These are phyloP conservation scores for Tenthredo distinguenda DNA, from an alignment of 2,888 invertebrate species.

Conservation along the genomic window DNA sequence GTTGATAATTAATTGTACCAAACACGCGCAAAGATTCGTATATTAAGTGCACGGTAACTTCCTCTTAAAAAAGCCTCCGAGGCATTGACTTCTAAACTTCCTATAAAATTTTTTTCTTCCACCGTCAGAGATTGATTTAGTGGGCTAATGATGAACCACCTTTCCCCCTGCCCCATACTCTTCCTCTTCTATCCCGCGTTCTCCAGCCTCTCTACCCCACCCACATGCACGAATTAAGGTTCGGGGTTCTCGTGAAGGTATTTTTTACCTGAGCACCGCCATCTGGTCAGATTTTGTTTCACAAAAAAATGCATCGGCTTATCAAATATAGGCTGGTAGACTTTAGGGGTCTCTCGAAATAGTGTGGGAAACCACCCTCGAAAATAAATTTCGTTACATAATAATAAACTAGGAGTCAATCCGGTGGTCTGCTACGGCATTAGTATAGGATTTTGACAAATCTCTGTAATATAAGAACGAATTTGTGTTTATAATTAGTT, in stretches of 20 bases:
- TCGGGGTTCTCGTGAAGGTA: constrained; percentile 61
- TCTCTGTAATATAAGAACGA: background rate
- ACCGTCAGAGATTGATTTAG: constrained; percentile 70
- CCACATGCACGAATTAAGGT: constrained; percentile 52
- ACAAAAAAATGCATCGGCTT: constrained; percentile 64
- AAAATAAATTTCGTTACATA: constrained; percentile 39
- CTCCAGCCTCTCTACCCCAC: constrained; percentile 55
- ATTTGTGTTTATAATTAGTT: constrained; percentile 16
- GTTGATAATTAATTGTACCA: constrained; percentile 51
- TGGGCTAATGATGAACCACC: constrained; percentile 71
- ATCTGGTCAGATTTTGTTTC: constrained; percentile 77
- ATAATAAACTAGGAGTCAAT: constrained; percentile 10
- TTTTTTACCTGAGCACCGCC: constrained; percentile 70
- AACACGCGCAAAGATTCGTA: constrained; percentile 48
- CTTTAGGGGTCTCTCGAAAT: constrained; percentile 26
- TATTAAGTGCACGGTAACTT: constrained; percentile 49
- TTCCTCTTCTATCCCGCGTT: constrained; percentile 55
- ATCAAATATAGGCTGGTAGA: constrained; percentile 58
- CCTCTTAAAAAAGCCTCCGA: constrained; percentile 36
- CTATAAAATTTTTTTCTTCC: constrained; percentile 48
- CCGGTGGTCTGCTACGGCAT: background rate
- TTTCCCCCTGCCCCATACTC: constrained; percentile 54
- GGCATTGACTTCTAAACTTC: constrained; percentile 52
- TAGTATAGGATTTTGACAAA: background rate
- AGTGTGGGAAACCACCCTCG: constrained; percentile 52